Base-by-base conservation (phyloP, 2,888 invertebrate species). In the Eupithecia dodoneata region DNA sequence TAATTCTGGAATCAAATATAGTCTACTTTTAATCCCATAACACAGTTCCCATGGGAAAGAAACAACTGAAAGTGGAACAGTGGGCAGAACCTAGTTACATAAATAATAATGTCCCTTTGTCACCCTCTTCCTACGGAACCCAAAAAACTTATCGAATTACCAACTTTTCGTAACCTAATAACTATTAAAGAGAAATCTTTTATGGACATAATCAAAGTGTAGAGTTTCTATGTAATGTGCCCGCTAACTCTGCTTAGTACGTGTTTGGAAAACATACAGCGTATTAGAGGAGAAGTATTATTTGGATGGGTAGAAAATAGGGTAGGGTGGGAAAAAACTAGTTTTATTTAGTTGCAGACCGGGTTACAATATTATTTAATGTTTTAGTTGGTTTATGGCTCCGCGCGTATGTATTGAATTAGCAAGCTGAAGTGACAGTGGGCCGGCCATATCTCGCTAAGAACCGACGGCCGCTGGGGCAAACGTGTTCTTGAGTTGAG, bases 251-350 rank as follows among this genome's bases (percentile, higher is more conserved):
- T 71, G 73, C 66, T 55, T 66, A 41, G 52, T 73, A 81, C 84
- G 84, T 84, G 84, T 77, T 75, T 55, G n/a, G 84, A 81, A 83
- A 83, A 78, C 82, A 78, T 80, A 83, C 78, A 49, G 79, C 9
- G 55, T 30, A 72, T 79, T 79, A 74, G 18, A 66, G 7, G 13
- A 45, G 67, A 71, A 71, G 47, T 67, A 65, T 75, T 71, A 71
- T 75, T 49, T 71, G 42, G 71, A 70, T 47, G 47, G 70, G 18
- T 30, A 70, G 47, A 47, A 47, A 47, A 70, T 47, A 47, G 70
- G 47, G 45, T 69, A 42, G 42, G 42, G 42, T 30, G 13, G 42
- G 45, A n/a, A 30, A 69, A n/a, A 44, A 63, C 63, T 63, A n/a
- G 67, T 44, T 69, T 67, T 69, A 69, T 69, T 69, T n/a, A 63